Evolutionary conservation across 2,888 invertebrate genomes (phyloP), one percentile per base, ranked within the genome.

Genomic region (Polymixis flavicincta): DNA sequence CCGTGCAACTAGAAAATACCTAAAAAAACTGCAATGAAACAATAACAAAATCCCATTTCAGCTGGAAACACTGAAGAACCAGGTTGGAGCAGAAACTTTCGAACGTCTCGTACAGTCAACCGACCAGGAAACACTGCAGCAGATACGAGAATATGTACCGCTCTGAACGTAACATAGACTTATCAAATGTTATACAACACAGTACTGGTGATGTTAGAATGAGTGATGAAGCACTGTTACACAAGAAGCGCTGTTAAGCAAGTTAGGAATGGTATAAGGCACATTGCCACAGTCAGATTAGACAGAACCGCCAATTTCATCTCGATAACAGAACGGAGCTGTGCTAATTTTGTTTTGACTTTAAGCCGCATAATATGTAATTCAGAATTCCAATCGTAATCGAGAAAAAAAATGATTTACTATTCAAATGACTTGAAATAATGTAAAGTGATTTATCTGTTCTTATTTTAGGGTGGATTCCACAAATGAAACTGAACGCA

Each of bases 71-170:
- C 94, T 99, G 78, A 97, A 98, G 89, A 96, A 96, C 78, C 97
- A 98, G 92, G 95, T 98, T n/a, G 99, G 99, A 1, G 96, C 97
- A n/a, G 97, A 97, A 65, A 97, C 97, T 17, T 99, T 98, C 92
- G 97, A 98, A 76, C 97, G 98, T 75, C 95, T 99, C 71, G 94
- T 98, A 89, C 97, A 97, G 72, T 97, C 97, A 5, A 97, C 98
- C 0, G 98, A 98, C 88, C 96, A 97, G 6, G 98, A 98, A 85
- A 98, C 98, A 2, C 93, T 98, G 89, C 97, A 97, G 79, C 98
- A 98, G 91, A 97, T 98, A 80, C 96, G 97, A 89, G 97, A 97
- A 89, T 98, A 97, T 83, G 94, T 96, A 89, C 95, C 96, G 42
- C 91, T 96, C 52, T 96, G 88, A 93, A 90, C 80, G 25, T 81